Conservation (phyloP, 2,888 invertebrate genomes). For the Hirudinaria manillensis region DNA sequence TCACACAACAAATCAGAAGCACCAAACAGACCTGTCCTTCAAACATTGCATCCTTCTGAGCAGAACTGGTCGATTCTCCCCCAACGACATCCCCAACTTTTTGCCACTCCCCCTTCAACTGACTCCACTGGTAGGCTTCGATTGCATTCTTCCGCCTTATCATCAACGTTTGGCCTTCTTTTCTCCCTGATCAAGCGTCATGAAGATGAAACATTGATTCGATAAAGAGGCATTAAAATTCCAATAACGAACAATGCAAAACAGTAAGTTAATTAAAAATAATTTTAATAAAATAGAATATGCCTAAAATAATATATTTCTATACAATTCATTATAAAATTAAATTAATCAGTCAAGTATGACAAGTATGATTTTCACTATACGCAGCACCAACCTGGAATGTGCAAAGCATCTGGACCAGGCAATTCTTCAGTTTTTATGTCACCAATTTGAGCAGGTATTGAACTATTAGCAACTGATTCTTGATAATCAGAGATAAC, state of each 20-base stretch:
- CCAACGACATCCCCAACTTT: constrained; percentile 58
- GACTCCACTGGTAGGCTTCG: constrained; percentile 65
- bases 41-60: neutral
- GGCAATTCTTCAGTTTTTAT: constrained; percentile 80
- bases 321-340: no score
- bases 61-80: neutral
- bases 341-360: no score
- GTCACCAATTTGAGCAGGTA: constrained; percentile 67
- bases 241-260: no score
- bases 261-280: no score
- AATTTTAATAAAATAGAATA: no score
- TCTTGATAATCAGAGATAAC: constrained; percentile 66
- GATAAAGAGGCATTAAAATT: no score
- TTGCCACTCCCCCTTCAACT: constrained; percentile 64
- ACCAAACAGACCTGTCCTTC: neutral
- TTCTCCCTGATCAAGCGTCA: constrained; percentile 49
- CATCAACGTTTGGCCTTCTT: constrained; percentile 78
- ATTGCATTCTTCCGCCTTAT: constrained; percentile 67
- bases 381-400: constrained; percentile 62
- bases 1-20: no score
- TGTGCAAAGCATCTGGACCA: constrained; percentile 69
- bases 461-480: constrained; percentile 62
- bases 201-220: no score
- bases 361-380: no score
- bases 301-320: no score